These are phyloP conservation scores for Mormyrops attenuatus DNA, from an alignment of 2,797 vertebrate genomes.

Conservation along the genomic window DNA sequence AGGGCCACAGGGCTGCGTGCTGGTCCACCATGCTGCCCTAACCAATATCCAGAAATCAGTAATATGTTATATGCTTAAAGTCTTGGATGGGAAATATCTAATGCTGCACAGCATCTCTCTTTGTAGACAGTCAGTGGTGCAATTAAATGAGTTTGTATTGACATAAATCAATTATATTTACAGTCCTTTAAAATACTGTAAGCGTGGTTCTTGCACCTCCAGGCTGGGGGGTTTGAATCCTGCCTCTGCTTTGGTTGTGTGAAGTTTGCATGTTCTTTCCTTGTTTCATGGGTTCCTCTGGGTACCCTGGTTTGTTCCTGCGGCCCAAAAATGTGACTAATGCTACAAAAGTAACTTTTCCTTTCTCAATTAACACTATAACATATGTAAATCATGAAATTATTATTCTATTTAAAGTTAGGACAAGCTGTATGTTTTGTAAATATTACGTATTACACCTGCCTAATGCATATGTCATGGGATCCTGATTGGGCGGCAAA, in stretches of 20 bases:
- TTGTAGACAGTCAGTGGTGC: background rate
- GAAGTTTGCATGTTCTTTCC: background rate
- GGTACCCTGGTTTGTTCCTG: background rate
- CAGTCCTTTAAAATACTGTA: background rate
- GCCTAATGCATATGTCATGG: background rate
- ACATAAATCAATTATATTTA: background rate
- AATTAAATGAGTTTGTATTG: background rate
- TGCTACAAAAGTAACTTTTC: background rate
- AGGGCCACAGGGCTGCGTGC: background rate
- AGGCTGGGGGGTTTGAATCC: background rate
- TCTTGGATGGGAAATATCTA: background rate
- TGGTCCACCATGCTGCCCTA: background rate
- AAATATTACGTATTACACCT: background rate
- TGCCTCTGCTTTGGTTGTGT: background rate
- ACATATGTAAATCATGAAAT: background rate
- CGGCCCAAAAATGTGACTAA: background rate
- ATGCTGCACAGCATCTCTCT: background rate
- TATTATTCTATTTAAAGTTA: background rate
- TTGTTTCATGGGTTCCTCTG: background rate
- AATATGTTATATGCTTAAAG: background rate
- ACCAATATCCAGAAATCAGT: background rate
- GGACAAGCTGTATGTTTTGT: background rate
- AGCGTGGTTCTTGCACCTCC: background rate
- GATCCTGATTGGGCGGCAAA: background rate
- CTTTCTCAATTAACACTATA: background rate